Conservation (phyloP, 1,140 invertebrate species). For the Conus ventricosus region DNA sequence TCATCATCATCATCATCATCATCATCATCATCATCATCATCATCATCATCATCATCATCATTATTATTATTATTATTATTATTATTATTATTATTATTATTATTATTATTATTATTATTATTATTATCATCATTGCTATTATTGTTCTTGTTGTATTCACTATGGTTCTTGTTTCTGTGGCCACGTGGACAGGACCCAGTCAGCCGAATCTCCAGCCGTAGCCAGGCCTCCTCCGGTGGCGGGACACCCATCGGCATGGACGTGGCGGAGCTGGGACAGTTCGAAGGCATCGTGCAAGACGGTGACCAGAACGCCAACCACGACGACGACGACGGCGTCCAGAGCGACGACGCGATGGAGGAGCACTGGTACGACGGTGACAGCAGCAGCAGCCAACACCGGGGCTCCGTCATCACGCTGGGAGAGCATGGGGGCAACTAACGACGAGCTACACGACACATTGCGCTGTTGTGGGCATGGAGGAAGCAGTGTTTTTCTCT, state of each 20-base stretch:
- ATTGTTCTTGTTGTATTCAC: no score
- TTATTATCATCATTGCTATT: no score
- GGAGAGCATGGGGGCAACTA: neutral
- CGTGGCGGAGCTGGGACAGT: conserved; percentile 13
- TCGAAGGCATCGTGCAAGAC: conserved; percentile 1
- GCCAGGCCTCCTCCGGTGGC: neutral
- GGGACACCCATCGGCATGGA: conserved; percentile 12
- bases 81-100: neutral
- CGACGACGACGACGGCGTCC: neutral
- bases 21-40: neutral
- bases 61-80: neutral
- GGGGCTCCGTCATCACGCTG: neutral
- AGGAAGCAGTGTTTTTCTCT: neutral
- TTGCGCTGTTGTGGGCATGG: neutral
- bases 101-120: neutral
- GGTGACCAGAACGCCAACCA: neutral
- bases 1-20: neutral
- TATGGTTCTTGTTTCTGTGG: no score
- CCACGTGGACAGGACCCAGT: no score
- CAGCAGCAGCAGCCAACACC: neutral
- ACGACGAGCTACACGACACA: neutral
- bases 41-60: neutral
- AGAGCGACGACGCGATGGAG: neutral
- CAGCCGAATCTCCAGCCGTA: neutral
- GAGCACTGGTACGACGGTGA: conserved; percentile 14